Percentiles rank a stretch among this genome's conserved stretches.
Conservation (phyloP, 2,113 vertebrate genomes). For the Pipa parva region DNA sequence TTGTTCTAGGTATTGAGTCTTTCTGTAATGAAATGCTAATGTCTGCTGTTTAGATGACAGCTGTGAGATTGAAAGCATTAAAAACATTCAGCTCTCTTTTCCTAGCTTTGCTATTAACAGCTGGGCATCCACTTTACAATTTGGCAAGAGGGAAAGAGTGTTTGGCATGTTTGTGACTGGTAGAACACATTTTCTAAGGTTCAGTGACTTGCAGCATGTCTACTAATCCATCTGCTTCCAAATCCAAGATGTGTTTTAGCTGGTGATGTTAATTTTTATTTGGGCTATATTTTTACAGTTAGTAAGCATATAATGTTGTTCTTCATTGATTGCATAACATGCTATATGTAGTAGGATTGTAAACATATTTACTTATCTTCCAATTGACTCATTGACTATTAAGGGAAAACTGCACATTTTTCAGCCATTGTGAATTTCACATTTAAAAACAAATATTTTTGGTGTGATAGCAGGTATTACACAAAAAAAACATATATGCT, state of each 20-base stretch:
- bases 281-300: background rate
- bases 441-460: no score
- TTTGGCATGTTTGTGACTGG: constrained; percentile 66
- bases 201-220: background rate
- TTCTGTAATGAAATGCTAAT: constrained; percentile 75
- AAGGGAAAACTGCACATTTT: no score
- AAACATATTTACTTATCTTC: no score
- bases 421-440: no score
- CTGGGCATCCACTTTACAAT: constrained; percentile 73
- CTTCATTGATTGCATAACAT: background rate
- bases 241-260: background rate
- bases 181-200: constrained; percentile 51
- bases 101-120: constrained; percentile 70
- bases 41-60: constrained; percentile 76
- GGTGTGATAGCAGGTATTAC: no score
- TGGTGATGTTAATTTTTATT: background rate
- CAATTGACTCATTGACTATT: no score
- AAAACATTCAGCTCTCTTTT: constrained; percentile 75
- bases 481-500: no score
- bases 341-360: no score
- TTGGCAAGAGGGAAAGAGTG: constrained; percentile 59
- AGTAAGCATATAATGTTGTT: background rate
- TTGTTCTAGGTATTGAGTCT: constrained; percentile 63
- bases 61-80: constrained; percentile 74
- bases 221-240: constrained; percentile 14